Evolutionary conservation across 2,888 invertebrate genomes (phyloP).

Genomic region (Ichneumon xanthorius): DNA sequence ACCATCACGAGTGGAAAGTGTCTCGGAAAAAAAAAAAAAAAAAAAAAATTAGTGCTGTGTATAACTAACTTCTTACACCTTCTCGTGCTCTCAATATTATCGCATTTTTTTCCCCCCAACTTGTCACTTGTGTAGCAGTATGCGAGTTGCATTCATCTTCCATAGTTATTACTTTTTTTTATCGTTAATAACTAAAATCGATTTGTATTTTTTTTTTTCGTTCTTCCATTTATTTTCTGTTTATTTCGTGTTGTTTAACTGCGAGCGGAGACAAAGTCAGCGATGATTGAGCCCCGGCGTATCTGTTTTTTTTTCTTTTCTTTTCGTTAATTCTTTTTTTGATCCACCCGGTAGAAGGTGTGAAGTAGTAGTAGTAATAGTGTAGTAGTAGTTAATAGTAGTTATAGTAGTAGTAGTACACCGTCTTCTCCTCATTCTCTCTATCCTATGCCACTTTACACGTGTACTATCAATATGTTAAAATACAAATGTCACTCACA

Average conservation of each 20-base stretch:
- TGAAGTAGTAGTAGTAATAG: conserved; percentile 65
- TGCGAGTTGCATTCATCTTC: conserved; percentile 33
- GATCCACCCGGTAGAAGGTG: conserved; percentile 67
- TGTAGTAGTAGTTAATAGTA: conserved; percentile 65
- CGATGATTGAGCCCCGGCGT: conserved; percentile 80
- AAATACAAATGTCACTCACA: conserved; percentile 85
- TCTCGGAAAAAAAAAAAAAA: conserved; percentile 33
- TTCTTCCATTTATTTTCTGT: conserved; percentile 11
- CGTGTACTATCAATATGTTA: conserved; percentile 85
- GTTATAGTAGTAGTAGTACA: conserved; percentile 69
- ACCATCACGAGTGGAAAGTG: conserved; percentile 56
- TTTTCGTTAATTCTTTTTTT: conserved; percentile 58
- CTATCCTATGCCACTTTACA: conserved; percentile 84
- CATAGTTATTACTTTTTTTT: conserved; percentile 47
- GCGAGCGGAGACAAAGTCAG: conserved; percentile 75
- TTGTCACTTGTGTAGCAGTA: conserved; percentile 59
- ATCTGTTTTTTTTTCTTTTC: conserved; percentile 59
- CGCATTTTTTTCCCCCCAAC: conserved; percentile 43
- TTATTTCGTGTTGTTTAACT: conserved; percentile 68
- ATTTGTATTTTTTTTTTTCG: conserved; percentile 7
- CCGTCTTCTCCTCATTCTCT: conserved; percentile 71
- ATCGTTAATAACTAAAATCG: conserved; percentile 68
- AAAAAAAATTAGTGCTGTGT: conserved; percentile 56
- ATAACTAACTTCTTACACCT: conserved; percentile 63
- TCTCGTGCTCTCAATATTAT: conserved; percentile 56